Evolutionary conservation across 2,113 vertebrate genomes (phyloP).

Genomic region (Elaphurus davidianus): DNA sequence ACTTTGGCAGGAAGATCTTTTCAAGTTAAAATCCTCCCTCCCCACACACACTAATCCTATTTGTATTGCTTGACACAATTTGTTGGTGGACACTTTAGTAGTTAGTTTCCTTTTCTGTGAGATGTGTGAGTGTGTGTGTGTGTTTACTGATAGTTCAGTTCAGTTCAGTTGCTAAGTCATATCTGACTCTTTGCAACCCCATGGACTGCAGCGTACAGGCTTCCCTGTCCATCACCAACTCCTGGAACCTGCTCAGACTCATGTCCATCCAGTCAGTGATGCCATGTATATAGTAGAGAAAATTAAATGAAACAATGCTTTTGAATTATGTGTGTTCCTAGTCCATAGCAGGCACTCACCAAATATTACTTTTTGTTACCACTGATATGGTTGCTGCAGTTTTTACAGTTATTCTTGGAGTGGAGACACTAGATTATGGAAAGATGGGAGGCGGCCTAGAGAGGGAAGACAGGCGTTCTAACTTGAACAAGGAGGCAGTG

Average conservation of each 20-base stretch:
- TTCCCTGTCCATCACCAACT: background rate
- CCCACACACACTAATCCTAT: background rate
- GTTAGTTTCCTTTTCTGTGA: background rate
- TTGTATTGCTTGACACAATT: background rate
- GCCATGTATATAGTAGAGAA: background rate
- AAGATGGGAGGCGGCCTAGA: background rate
- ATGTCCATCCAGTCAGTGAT: background rate
- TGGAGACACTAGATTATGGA: background rate
- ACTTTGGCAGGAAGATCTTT: background rate
- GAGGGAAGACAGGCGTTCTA: background rate
- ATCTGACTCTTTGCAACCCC: background rate
- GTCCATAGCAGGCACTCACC: background rate
- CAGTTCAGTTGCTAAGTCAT: background rate
- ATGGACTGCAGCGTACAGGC: background rate
- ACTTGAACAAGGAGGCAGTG: background rate
- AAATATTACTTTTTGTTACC: background rate
- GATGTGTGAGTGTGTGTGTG: background rate
- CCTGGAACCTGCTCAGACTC: background rate
- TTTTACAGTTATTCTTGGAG: background rate
- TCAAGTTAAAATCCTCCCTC: background rate
- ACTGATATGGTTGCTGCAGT: background rate
- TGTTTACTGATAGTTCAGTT: background rate
- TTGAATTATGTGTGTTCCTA: background rate
- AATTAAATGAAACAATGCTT: background rate
- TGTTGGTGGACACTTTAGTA: background rate